These are phyloP conservation scores for Ciona savignyi DNA, from an alignment of 23 tunicate genomes.

Conservation along the genomic window DNA sequence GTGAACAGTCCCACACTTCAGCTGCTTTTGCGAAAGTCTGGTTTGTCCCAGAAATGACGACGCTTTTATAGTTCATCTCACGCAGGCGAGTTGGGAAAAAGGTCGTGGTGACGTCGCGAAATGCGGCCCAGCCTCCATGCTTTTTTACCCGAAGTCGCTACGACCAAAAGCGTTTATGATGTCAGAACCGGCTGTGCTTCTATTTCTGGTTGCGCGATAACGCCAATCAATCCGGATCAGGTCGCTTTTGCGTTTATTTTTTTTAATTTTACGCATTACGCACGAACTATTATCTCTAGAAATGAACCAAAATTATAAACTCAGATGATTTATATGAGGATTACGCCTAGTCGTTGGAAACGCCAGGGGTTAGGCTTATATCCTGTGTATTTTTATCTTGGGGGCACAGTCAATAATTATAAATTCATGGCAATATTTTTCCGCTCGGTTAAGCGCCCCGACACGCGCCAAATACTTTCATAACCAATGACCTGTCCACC, in stretches of 20 bases:
- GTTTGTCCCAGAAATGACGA: no score
- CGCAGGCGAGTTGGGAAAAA: background rate
- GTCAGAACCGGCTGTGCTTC: background rate
- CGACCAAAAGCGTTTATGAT: background rate
- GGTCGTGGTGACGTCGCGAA: background rate
- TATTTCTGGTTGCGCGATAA: background rate
- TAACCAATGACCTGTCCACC: background rate
- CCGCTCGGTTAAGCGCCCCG: background rate
- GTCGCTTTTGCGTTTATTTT: background rate
- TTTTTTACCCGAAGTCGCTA: background rate
- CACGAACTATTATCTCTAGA: background rate
- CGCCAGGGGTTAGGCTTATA: background rate
- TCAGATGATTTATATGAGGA: background rate
- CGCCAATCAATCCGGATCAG: background rate
- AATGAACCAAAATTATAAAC: background rate
- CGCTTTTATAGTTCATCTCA: background rate
- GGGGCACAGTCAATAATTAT: background rate
- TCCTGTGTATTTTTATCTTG: background rate
- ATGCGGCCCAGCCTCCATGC: background rate
- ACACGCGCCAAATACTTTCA: background rate
- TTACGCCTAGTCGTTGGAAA: background rate
- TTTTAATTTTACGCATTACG: background rate
- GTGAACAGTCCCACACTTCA: no score
- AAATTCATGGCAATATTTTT: background rate
- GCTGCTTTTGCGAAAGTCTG: no score